Percentiles rank a stretch among this genome's conserved stretches.
Evolutionary conservation across 1,140 invertebrate species (phyloP).

Genomic region (Drosophila ficusphila): DNA sequence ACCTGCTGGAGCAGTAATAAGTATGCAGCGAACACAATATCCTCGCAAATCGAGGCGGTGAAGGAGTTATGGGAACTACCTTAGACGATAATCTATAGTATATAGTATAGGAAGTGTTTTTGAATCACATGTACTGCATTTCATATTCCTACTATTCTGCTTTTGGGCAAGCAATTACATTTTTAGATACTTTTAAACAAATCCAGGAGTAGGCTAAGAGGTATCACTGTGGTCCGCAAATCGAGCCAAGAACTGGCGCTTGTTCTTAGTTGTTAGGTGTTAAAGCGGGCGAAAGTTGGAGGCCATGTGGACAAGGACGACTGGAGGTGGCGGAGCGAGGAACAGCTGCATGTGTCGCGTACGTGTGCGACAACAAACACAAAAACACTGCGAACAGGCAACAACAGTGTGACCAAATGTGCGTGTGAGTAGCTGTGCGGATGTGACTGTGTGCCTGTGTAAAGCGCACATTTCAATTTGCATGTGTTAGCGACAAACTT

Average conservation of each 20-base stretch:
- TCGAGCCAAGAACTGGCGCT: not conserved
- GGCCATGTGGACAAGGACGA: slow-evolving; percentile 58
- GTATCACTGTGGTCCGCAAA: not conserved
- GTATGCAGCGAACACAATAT: slow-evolving; percentile 52
- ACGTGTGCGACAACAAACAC: slow-evolving; percentile 58
- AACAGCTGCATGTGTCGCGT: slow-evolving; percentile 46
- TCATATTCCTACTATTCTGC: too few species aligned
- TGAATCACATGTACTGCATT: too few species aligned
- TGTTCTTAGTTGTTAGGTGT: slow-evolving; percentile 76
- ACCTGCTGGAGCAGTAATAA: slow-evolving; percentile 77
- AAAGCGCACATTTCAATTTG: slow-evolving; percentile 80
- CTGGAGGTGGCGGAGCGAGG: not conserved
- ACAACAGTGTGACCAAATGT: slow-evolving; percentile 63
- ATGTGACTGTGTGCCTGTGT: slow-evolving; percentile 28
- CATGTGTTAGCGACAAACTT: slow-evolving; percentile 80
- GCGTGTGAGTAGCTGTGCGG: slow-evolving; percentile 29
- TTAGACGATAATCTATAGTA: too few species aligned
- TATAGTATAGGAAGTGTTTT: too few species aligned
- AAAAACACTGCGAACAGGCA: slow-evolving; percentile 39
- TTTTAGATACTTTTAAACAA: not conserved
- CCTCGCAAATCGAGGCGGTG: slow-evolving; percentile 7
- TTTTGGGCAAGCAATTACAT: too few species aligned
- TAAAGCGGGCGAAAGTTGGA: slow-evolving; percentile 77
- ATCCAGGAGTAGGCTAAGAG: not conserved
- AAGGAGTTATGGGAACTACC: not conserved